phyloP scores from a whole-genome alignment of 2,113 vertebrate species.

The Crotophaga sulcirostris region DNA sequence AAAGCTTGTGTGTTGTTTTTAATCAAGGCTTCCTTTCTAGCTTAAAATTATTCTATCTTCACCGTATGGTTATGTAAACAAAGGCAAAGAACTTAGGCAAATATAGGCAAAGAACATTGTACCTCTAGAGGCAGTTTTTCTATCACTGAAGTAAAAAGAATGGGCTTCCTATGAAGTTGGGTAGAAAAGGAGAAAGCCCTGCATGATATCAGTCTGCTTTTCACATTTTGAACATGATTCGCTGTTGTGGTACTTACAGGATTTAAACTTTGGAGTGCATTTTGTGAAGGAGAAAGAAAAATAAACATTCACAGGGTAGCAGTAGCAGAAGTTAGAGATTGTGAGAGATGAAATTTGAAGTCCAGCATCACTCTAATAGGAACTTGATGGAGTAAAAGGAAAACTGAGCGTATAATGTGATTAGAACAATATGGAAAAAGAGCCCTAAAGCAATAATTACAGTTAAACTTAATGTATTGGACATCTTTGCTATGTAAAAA shows the following conservation, averaged over 20 bases:
- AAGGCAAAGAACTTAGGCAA: no score
- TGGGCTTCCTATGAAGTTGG: not conserved
- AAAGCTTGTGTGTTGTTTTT: rapidly evolving
- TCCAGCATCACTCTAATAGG: no score
- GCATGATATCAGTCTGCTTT: not conserved
- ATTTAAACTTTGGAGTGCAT: not conserved
- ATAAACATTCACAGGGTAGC: not conserved
- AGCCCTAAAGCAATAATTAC: not conserved
- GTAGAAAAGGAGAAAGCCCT: not conserved
- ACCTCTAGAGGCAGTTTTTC: not conserved
- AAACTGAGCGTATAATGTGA: not conserved
- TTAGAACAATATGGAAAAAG: not conserved
- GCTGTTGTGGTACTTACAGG: not conserved
- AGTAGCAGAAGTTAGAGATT: not conserved
- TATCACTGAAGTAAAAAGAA: not conserved
- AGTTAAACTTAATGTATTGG: not conserved
- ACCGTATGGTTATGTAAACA: not conserved
- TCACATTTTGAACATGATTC: not conserved
- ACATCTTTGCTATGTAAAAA: not conserved
- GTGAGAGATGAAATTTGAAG: not conserved
- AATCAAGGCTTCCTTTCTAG: not conserved
- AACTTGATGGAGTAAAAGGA: no score
- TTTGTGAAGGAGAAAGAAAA: not conserved
- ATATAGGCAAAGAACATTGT: not conserved
- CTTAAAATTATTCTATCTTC: not conserved